A percentile compares a stretch with the other conserved stretches of the same genome.
Conservation (phyloP, 2,888 invertebrate genomes). For the Andrena minutula region DNA sequence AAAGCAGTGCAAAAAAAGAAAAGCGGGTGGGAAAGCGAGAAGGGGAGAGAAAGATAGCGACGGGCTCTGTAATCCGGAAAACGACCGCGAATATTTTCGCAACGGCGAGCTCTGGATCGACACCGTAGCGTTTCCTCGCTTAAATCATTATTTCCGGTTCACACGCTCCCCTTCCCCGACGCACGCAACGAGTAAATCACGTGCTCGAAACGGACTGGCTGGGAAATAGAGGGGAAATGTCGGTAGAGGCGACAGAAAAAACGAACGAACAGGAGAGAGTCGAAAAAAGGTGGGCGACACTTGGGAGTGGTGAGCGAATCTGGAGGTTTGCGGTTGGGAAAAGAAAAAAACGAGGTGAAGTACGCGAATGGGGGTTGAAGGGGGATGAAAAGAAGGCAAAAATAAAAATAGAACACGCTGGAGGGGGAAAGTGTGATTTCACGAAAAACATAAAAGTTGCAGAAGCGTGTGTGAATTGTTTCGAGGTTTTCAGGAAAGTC, state of each 20-base stretch:
- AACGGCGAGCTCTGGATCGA: conserved; percentile 16
- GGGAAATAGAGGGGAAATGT: conserved; percentile 46
- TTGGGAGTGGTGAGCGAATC: conserved; percentile 13
- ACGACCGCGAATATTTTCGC: conserved; percentile 38
- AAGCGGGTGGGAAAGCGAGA: neutral
- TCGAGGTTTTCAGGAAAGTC: neutral
- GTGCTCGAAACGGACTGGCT: conserved; percentile 37
- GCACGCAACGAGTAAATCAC: conserved; percentile 56
- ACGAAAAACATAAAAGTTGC: neutral
- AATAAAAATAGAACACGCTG: conserved; percentile 1
- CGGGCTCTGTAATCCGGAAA: conserved; percentile 10
- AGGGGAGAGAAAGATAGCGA: neutral
- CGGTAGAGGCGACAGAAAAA: conserved; percentile 21
- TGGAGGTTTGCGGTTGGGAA: conserved; percentile 9
- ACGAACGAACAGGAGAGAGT: neutral
- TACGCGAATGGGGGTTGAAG: neutral
- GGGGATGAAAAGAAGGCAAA: neutral
- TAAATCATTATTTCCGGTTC: conserved; percentile 59
- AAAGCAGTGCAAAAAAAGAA: neutral
- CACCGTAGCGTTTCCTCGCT: conserved; percentile 22
- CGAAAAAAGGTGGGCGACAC: neutral
- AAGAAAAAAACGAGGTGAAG: conserved; percentile 13
- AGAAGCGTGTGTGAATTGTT: neutral
- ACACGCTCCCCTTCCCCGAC: conserved; percentile 3
- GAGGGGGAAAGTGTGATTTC: neutral